Percentiles rank a stretch among this genome's conserved stretches.
Evolutionary conservation across 2,113 vertebrate genomes (phyloP).

Genomic region (Cryptotis parvus): DNA sequence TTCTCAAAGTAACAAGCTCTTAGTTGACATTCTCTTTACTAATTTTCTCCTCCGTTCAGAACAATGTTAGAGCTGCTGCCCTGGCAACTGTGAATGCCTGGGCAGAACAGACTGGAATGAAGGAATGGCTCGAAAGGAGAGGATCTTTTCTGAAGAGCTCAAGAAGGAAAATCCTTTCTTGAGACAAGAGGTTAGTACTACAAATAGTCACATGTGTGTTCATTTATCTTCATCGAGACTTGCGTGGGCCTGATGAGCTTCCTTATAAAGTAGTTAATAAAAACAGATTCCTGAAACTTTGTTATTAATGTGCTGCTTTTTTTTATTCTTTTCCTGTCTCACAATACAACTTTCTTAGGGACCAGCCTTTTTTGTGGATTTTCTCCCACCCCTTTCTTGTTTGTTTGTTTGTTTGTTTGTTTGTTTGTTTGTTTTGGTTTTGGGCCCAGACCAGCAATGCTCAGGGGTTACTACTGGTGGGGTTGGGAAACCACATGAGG

Average conservation of each 20-base stretch:
- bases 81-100: conserved; percentile 94
- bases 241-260: neutral
- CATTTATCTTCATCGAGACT: neutral
- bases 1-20: conserved; percentile 5
- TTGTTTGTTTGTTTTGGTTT: too few relatives aligned
- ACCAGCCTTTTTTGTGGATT: conserved; percentile 6
- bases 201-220: neutral
- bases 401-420: too few relatives aligned
- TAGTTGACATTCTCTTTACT: conserved; percentile 47
- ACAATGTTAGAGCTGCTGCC: conserved; percentile 93
- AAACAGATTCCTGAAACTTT: conserved; percentile 42
- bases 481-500: too few relatives aligned
- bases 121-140: conserved; percentile 99
- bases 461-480: too few relatives aligned
- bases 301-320: neutral
- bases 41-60: conserved; percentile 84
- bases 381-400: neutral
- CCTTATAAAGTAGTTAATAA: conserved; percentile 41
- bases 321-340: neutral
- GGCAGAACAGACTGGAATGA: conserved; percentile 98
- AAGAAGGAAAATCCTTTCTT: conserved; percentile 98
- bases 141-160: conserved; percentile 97
- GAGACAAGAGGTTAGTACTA: conserved; percentile 93
- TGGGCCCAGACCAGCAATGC: too few relatives aligned
- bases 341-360: neutral